Percentiles rank a stretch among this genome's conserved stretches.
phyloP scores from a whole-genome alignment of 2,113 vertebrate genomes.

The Gorilla gorilla region DNA sequence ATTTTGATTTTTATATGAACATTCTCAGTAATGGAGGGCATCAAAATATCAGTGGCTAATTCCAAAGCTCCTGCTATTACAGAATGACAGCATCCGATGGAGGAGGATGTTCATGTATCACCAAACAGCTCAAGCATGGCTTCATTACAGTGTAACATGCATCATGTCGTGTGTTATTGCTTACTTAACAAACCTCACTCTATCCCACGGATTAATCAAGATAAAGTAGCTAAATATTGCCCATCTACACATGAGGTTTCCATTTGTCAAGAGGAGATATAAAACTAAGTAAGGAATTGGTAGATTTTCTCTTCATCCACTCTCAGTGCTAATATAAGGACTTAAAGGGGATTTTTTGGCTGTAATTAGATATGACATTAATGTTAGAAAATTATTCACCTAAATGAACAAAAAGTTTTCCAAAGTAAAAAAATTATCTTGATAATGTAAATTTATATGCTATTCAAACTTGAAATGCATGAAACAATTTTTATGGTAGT shows the following conservation, averaged over 20 bases:
- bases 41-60: background rate
- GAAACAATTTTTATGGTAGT: background rate
- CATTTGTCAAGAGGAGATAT: conserved; percentile 11
- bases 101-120: background rate
- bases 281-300: background rate
- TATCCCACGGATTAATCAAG: conserved; percentile 2
- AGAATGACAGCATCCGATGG: background rate
- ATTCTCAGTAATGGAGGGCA: background rate
- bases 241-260: background rate
- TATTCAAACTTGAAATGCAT: background rate
- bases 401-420: background rate
- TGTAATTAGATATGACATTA: background rate
- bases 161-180: conserved; percentile 24
- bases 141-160: conserved; percentile 14
- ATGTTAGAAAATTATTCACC: background rate
- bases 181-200: conserved; percentile 55
- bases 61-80: background rate
- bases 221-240: conserved; percentile 49
- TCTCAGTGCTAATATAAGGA: background rate
- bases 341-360: background rate
- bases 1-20: conserved; percentile 12
- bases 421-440: background rate
- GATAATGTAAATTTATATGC: background rate
- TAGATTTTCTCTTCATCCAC: background rate
- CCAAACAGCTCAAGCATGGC: background rate